These are phyloP conservation scores for Drosophila kanapiae DNA, from an alignment of 1,140 invertebrate species.

Conservation along the genomic window DNA sequence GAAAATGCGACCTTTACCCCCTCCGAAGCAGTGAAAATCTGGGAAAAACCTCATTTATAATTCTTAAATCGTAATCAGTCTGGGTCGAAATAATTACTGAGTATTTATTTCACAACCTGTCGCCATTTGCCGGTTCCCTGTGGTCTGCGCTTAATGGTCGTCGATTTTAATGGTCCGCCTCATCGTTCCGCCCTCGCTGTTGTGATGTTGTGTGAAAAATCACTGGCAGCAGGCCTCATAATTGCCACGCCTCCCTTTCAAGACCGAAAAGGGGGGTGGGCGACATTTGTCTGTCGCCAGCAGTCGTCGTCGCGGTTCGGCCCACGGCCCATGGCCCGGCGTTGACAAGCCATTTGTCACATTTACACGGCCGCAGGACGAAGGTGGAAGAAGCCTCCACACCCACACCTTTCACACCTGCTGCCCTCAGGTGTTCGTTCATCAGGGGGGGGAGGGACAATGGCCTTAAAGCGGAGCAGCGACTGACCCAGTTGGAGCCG, in stretches of 20 bases:
- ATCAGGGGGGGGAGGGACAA: background rate
- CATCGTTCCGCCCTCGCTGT: constrained; percentile 18
- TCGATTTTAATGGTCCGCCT: constrained; percentile 61
- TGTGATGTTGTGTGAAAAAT: constrained; percentile 61
- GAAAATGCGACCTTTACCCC: background rate
- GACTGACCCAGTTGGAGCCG: constrained; percentile 40
- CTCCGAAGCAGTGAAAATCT: background rate
- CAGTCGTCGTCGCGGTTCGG: constrained; percentile 21
- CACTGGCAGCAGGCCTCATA: constrained; percentile 39
- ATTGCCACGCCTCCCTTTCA: constrained; percentile 53
- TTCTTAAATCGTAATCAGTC: constrained; percentile 45
- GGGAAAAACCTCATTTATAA: constrained; percentile 24
- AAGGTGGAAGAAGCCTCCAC: background rate
- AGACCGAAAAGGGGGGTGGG: background rate
- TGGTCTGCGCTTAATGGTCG: constrained; percentile 63
- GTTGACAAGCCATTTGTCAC: constrained; percentile 76
- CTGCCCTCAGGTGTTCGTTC: constrained; percentile 4
- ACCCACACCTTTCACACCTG: background rate
- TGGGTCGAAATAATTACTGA: constrained; percentile 28
- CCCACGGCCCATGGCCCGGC: constrained; percentile 23
- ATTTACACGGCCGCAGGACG: constrained; percentile 54
- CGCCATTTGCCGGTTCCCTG: constrained; percentile 8
- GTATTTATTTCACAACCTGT: constrained; percentile 49
- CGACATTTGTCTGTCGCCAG: constrained; percentile 63
- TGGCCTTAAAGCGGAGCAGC: constrained; percentile 25